Base-by-base conservation (phyloP, 2,797 vertebrate genomes). In the Scomberomorus guttatus region DNA sequence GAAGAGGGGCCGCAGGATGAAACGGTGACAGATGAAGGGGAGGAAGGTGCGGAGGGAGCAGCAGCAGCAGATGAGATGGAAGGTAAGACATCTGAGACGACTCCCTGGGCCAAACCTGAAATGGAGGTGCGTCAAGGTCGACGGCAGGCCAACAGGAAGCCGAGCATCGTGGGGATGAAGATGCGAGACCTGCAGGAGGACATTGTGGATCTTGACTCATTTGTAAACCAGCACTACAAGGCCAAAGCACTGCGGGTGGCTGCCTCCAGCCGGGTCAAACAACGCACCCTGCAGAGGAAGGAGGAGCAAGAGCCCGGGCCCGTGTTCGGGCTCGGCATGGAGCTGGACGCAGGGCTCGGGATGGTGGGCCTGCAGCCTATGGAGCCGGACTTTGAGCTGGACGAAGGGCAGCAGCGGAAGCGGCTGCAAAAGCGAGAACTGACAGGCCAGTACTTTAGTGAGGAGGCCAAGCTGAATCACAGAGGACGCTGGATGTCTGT, bases 151-250 rank as follows among this genome's bases (percentile, higher is more conserved):
- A 6, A 18, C 69, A 87, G 50, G 6, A 94, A 83, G 20, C 94
- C 95, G 0, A 95, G 90, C 87, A 95, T 97, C 0, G 90, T 97
- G 81, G 96, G 92, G 34, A 83, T 94, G 78, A 90, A 79, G 72
- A 89, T 90, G 39, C 80, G 57, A 5, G 73, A 87, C 1, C 72
- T 73, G 15, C 91, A 79, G 60, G 95, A 96, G 56, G 95, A 96
- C 86, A 97, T 97, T 6, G 95, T 97, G 83, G 96, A 97, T 79
- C 93, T 97, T 48, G 96, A 98, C 90, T 94, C 90, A 0, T 96
- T 95, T 64, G 93, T 94, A 18, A 89, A 94, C 90, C 93, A 94
- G 83, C 94, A 95, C 85, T 97, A 94, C 88, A 97, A 93, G 82
- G 95, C 90, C 82, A 96, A 96, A 81, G 95, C 94, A 0, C 84